A percentile compares a stretch with the other conserved stretches of the same genome.
Evolutionary conservation across 2,888 invertebrate species (phyloP).

Genomic region (Siphlonurus alternatus): DNA sequence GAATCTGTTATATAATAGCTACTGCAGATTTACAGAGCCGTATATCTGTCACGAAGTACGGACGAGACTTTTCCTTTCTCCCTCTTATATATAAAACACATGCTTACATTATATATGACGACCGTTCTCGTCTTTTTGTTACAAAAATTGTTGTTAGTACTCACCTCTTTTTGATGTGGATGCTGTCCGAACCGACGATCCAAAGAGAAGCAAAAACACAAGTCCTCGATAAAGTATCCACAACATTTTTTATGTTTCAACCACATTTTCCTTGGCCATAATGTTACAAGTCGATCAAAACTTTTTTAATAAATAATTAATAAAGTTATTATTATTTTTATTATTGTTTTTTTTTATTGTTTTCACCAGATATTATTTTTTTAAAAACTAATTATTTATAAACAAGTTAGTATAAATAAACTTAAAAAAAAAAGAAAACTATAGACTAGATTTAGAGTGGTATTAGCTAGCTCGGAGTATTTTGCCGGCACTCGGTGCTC

Average conservation of each 20-base stretch:
- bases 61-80: no score
- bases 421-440: neutral
- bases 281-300: slow-evolving; percentile 16
- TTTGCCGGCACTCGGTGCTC: neutral
- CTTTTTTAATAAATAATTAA: neutral
- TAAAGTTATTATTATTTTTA: neutral
- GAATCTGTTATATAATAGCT: no score
- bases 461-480: neutral
- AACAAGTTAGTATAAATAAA: no score
- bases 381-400: neutral
- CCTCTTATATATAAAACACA: no score
- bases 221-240: slow-evolving; percentile 25
- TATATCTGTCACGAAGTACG: no score
- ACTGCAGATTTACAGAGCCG: no score
- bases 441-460: neutral
- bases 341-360: neutral
- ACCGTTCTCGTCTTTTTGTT: no score
- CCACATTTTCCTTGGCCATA: slow-evolving; percentile 28
- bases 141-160: no score
- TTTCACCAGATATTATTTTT: neutral
- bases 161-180: slow-evolving; percentile 26
- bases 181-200: slow-evolving; percentile 21
- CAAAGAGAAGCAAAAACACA: slow-evolving; percentile 19
- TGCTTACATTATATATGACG: no score
- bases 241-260: slow-evolving; percentile 27